Base-by-base conservation (phyloP, 1,140 invertebrate genomes). In the Drosophila paulistorum region DNA sequence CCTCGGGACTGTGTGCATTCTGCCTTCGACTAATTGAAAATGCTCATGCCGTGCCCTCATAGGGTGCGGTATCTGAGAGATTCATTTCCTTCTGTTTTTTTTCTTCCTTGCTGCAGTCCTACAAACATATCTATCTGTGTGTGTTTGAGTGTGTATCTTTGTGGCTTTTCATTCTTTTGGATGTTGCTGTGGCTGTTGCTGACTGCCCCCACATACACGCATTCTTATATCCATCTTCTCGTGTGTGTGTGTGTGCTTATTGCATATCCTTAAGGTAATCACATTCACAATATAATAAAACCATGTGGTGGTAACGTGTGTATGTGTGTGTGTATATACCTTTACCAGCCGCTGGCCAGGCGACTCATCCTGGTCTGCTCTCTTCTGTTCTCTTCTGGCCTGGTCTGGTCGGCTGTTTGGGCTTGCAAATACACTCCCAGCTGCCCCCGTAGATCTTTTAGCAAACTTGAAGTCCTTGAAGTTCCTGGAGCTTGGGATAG, bases 261-360 rank as follows among this genome's bases (percentile, higher is more conserved):
- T 89, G 84, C 84, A 89, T 89, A 89, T 89, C 84, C 84, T 89
- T 89, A 89, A 89, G 84, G 84, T 89, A 89, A 89, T 89, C 84
- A 89, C 84, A 89, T 89, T 89, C 84, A 84, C 84, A 89, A 89
- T 89, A 90, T 89, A 89, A 89, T 89, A 89, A 89, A 89, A 89
- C 77, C 84, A 89, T 89, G 85, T 79, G 84, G 85, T 81, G 77
- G 81, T 80, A 20, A 11, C 35, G 10, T 30, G 30, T 6, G 30
- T 17, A 0, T 26, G 26, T 26, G 26, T 30, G 30, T 30, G 30
- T 30, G 35, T 37, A 17, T 20, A 68, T 87, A 83, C 66, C 72
- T 73, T 68, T 72, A 79, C 61, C 79, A 65, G 81, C 81, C 74
- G 66, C 65, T 75, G 74, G 81, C 70, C 81, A 74, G 60, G 66